A percentile compares a stretch with the other conserved stretches of the same genome.
These are phyloP conservation scores for Tricholauxania praeusta DNA, from an alignment of 2,888 invertebrate species.

Conservation along the genomic window DNA sequence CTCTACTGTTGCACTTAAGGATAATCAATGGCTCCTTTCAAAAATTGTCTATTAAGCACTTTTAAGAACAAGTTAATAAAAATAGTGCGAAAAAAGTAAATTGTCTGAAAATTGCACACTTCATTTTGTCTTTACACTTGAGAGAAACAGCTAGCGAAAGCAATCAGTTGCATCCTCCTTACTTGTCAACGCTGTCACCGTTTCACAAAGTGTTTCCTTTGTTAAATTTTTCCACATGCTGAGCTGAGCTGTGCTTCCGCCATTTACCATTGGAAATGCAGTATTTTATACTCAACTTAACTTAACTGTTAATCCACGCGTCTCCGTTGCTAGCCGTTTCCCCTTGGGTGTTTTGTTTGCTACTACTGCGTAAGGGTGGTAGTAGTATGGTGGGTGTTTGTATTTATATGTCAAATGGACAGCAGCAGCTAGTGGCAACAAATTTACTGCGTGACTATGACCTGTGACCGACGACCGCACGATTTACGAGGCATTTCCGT, in stretches of 20 bases:
- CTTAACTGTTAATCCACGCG: neutral
- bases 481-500: slow-evolving; percentile 64
- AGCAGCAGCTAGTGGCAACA: slow-evolving; percentile 31
- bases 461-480: slow-evolving; percentile 55
- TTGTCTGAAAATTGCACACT: too few relatives aligned
- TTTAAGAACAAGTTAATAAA: too few relatives aligned
- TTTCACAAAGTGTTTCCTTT: slow-evolving; percentile 57
- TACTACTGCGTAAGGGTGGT: neutral
- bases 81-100: too few relatives aligned
- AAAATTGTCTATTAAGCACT: too few relatives aligned
- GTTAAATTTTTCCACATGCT: slow-evolving; percentile 21
- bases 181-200: slow-evolving; percentile 32
- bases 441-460: slow-evolving; percentile 49
- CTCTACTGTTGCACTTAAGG: too few relatives aligned
- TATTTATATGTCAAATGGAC: slow-evolving; percentile 41
- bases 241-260: neutral
- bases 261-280: neutral
- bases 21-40: too few relatives aligned
- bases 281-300: slow-evolving; percentile 35
- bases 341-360: neutral
- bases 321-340: slow-evolving; percentile 27
- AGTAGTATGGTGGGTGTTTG: neutral
- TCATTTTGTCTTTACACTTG: too few relatives aligned
- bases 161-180: slow-evolving; percentile 1
- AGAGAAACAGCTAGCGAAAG: too few relatives aligned